Conservation (phyloP, 1,140 invertebrate genomes). For the Vanessa tameamea region DNA sequence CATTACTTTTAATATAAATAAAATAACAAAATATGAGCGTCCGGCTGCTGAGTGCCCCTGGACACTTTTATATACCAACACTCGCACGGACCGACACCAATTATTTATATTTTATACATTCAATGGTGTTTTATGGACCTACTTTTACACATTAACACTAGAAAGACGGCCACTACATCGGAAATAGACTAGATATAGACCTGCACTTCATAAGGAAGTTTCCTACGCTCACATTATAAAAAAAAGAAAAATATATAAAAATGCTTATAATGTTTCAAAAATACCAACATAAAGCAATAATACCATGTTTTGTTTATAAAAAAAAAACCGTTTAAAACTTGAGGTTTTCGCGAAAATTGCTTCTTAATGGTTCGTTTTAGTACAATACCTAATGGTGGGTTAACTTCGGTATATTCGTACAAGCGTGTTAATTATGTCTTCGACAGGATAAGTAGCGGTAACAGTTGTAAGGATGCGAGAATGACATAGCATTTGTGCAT, state of each 20-base stretch:
- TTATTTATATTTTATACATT: conserved; percentile 13
- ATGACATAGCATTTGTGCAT: conserved; percentile 2
- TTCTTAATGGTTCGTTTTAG: background rate
- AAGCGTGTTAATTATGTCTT: background rate
- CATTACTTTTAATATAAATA: conserved; percentile 81
- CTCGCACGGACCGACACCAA: conserved; percentile 2
- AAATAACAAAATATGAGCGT: conserved; percentile 81
- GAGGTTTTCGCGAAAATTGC: too few relatives aligned
- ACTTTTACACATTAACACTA: background rate
- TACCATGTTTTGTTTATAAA: too few relatives aligned
- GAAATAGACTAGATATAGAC: background rate
- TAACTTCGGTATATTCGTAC: background rate
- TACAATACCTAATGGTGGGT: background rate
- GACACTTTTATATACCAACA: conserved; percentile 76
- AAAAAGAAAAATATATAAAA: too few relatives aligned
- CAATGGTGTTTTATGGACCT: conserved; percentile 8
- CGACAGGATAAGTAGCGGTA: conserved; percentile 1
- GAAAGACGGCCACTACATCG: background rate
- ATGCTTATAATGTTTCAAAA: too few relatives aligned
- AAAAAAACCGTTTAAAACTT: too few relatives aligned
- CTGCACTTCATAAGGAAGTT: background rate
- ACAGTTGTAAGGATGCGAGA: conserved; percentile 7
- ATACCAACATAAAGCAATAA: too few relatives aligned
- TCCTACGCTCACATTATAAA: too few relatives aligned
- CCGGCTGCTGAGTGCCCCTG: conserved; percentile 75